Evolutionary conservation across 2,113 vertebrate species (phyloP).

Genomic region (Strix aluco): DNA sequence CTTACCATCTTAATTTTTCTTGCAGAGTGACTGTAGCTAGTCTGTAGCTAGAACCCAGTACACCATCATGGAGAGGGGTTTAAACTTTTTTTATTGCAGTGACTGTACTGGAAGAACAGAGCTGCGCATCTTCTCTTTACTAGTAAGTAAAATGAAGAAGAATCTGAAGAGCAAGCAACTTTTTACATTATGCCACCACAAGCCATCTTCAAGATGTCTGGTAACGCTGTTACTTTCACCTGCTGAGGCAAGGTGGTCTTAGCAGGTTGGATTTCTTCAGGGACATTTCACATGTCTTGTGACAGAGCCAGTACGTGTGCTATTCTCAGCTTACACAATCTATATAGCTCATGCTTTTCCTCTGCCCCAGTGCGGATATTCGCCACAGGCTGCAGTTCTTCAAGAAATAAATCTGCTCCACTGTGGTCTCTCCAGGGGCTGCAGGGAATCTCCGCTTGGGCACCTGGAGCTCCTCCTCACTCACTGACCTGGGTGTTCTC

Average conservation of each 20-base stretch:
- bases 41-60: neutral
- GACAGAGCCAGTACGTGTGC: too few relatives aligned
- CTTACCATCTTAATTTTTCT: neutral
- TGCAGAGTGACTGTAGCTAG: neutral
- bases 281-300: fast-evolving
- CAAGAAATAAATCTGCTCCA: neutral
- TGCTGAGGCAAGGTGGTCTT: neutral
- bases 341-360: fast-evolving
- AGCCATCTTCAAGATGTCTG: neutral
- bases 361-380: fast-evolving
- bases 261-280: neutral
- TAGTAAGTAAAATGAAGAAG: neutral
- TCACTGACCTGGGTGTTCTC: fast-evolving
- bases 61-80: too few relatives aligned
- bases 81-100: neutral
- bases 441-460: too few relatives aligned
- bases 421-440: fast-evolving
- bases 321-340: fast-evolving
- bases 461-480: fast-evolving
- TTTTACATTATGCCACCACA: neutral
- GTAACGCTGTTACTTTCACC: neutral
- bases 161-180: neutral
- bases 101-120: neutral
- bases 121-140: neutral
- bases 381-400: neutral